Base-by-base conservation (phyloP, 2,888 invertebrate genomes). In the Craniophora ligustri region DNA sequence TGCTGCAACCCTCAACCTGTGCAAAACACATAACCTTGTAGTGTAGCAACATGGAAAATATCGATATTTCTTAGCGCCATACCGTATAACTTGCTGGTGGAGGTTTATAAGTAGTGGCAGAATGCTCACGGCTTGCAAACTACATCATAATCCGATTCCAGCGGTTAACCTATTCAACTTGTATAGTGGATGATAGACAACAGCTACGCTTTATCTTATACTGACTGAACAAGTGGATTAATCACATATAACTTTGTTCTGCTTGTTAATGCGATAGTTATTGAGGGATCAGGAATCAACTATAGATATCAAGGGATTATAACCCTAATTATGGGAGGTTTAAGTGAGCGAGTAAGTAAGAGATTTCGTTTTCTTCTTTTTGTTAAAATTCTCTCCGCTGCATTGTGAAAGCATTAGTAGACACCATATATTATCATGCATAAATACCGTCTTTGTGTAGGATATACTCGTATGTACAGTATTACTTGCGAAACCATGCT, bases 111-210 rank as follows among this genome's bases (percentile, higher is more conserved):
- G 62, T 44, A 47, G 50, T 23, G 15, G 21, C 30, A 15, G 41
- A 5, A 26, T 36, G 39, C 26, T 60, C 32, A 44, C 36, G 26
- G 32, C 32, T 51, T 40, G 38, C 41, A 41, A 63, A 59, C 49
- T 62, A 62, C 36, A 63, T 59, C 55, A 56, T 69, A 72, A 67
- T 56, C 47, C 15, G 49, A 67, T 72, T 47, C 36, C 26, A 50
- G 34, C 50, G 31, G 57, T 71, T 57, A 39, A 54, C 54, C 53
- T 32, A 10, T 7, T 38, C 28, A 31, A 60, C 42, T 51, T 41
- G 10, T 14, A 18, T 16, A 26, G 6, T 15, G 14, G 23, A 13
- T 38, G 23, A 61, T 53, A 44, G 18, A 15, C 18, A 16, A 36
- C 47, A 45, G 42, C 10, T 48, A 34, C n/a, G 23, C 10, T 53